Percentiles rank a stretch among this genome's conserved stretches.
Evolutionary conservation across 2,113 vertebrate genomes (phyloP).

Genomic region (Pungitius pungitius): DNA sequence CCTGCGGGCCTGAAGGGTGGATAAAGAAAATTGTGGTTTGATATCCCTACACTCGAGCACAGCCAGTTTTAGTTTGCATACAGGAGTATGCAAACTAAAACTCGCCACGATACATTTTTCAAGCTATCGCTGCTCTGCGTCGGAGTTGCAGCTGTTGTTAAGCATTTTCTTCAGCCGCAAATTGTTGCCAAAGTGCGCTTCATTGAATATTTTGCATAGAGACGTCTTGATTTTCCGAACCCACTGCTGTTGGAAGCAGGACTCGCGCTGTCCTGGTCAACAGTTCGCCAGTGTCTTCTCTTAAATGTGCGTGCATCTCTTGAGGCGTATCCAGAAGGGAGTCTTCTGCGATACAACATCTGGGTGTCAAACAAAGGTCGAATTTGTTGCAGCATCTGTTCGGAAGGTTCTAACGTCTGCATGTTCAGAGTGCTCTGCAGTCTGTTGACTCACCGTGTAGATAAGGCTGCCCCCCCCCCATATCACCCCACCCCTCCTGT

Average conservation of each 20-base stretch:
- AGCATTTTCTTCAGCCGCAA: background rate
- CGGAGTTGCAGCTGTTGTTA: background rate
- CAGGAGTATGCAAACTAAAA: conserved; percentile 21
- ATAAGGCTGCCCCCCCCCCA: conserved; percentile 56
- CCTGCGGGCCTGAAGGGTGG: background rate
- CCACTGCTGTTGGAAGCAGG: background rate
- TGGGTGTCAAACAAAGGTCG: conserved; percentile 12
- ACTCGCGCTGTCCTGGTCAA: conserved; percentile 22
- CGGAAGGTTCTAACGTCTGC: conserved; percentile 33
- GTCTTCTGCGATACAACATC: conserved; percentile 29
- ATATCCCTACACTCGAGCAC: background rate
- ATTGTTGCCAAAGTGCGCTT: background rate
- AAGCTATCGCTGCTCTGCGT: background rate
- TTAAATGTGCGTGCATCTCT: conserved; percentile 5
- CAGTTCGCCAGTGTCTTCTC: conserved; percentile 24
- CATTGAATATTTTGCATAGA: background rate
- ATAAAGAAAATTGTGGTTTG: background rate
- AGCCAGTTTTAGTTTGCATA: too few species aligned
- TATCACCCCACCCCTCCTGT: conserved; percentile 55
- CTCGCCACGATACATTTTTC: background rate
- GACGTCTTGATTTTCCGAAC: conserved; percentile 12
- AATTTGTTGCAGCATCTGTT: conserved; percentile 41
- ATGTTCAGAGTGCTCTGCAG: conserved; percentile 42
- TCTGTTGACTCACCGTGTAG: conserved; percentile 60
- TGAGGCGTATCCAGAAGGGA: conserved; percentile 46